Evolutionary conservation across 2,113 vertebrate species (phyloP), one percentile per base, ranked within the genome.

Genomic region (Lynx canadensis): DNA sequence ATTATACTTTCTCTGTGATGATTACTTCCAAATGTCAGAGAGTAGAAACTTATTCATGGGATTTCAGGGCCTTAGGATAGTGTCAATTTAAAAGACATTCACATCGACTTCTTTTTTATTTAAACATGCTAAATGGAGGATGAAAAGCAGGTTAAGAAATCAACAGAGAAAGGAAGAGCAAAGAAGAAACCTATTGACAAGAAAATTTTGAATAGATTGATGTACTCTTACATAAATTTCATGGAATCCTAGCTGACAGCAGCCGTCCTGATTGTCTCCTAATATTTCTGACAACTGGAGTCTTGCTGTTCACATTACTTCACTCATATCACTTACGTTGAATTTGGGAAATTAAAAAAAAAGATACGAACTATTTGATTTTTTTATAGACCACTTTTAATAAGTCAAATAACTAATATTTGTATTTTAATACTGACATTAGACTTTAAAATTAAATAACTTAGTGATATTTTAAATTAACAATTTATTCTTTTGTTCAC

Each of bases 11-110:
- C 98, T 99, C 96, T 98, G 97, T 98, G 98, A 98, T 98, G 98
- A 98, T 93, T 91, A 50, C 97, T 99, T 98, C 89, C 97, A 99
- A 99, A 99, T 98, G 98, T 98, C 99, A 99, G 98, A 98, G 98
- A 97, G 97, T 98, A 97, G 98, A 95, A 98, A 98, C 98, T 97
- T 97, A 98, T 98, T 98, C 97, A 94, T 33, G 66, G 98, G 98
- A 98, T 97, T 97, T 98, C 97, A 63, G 25, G 97, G 97, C 97
- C 97, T 98, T 88, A 88, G 57, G 98, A 98, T 97, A 98, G 97
- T 98, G 98, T 99, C 98, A 98, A 92, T 97, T 98, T 98, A 98
- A 97, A 98, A 98, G 98, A 98, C 98, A 97, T 97, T 98, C 98
- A 98, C 98, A 98, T 97, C 0, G 89, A 96, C 96, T 98, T 84